phyloP scores from a whole-genome alignment of 2,113 vertebrate genomes.

The Alectura lathami region DNA sequence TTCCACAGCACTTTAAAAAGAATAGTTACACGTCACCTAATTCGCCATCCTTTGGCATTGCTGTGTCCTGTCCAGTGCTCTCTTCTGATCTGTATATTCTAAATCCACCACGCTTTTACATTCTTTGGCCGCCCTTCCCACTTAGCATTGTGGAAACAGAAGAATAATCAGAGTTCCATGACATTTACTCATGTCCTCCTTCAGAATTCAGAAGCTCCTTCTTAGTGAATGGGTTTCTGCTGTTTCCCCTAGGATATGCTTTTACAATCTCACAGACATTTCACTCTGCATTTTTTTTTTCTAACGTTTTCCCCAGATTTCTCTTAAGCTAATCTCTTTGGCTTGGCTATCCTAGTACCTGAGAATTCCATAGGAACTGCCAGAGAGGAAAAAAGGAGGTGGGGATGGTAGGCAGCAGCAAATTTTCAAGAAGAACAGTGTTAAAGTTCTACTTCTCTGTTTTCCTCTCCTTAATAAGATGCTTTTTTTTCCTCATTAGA shows the following conservation, averaged over 20 bases:
- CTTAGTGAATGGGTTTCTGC: background rate
- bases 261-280: background rate
- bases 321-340: slow-evolving; percentile 1
- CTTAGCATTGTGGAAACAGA: background rate
- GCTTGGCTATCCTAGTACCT: background rate
- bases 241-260: background rate
- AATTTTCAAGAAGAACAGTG: background rate
- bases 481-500: background rate
- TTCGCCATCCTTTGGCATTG: background rate
- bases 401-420: background rate
- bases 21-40: background rate
- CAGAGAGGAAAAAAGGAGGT: background rate
- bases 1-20: background rate
- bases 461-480: background rate
- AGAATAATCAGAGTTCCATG: background rate
- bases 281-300: background rate
- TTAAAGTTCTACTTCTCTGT: background rate
- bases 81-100: background rate
- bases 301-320: background rate
- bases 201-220: background rate
- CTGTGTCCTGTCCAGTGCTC: background rate
- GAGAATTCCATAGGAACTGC: slow-evolving; percentile 27
- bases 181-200: background rate
- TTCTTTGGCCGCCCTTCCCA: background rate
- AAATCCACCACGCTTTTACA: background rate